Evolutionary conservation across 2,113 vertebrate genomes (phyloP).

Genomic region (Nymphicus hollandicus): DNA sequence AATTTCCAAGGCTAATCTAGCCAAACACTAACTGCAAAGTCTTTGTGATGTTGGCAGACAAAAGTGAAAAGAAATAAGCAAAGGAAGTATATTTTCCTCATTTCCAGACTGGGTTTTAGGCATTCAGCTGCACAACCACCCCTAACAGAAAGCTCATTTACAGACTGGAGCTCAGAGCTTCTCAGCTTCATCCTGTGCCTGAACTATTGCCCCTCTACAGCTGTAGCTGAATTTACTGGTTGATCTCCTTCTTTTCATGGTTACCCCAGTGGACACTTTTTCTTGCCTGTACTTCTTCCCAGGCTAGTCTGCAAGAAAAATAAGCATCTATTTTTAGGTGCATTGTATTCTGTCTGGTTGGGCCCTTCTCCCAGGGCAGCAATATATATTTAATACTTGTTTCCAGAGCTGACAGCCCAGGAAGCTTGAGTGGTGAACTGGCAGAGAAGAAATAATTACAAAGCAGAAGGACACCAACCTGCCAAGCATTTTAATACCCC

Average conservation of each 20-base stretch:
- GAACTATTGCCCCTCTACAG: background rate
- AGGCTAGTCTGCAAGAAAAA: conserved; percentile 22
- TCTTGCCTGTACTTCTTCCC: background rate
- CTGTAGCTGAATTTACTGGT: background rate
- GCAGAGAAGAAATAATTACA: background rate
- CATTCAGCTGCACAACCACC: background rate
- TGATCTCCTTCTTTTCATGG: background rate
- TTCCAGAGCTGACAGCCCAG: conserved; percentile 17
- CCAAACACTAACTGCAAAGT: background rate
- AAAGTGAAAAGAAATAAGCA: background rate
- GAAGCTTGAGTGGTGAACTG: conserved; percentile 6
- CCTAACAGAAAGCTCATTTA: background rate
- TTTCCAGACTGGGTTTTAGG: background rate
- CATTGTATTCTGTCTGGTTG: background rate
- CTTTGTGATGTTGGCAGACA: background rate
- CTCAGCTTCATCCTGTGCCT: background rate
- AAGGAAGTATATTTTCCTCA: background rate
- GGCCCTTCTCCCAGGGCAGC: background rate
- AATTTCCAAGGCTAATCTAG: background rate
- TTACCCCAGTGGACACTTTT: background rate
- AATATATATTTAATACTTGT: conserved; percentile 33
- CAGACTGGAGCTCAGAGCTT: background rate
- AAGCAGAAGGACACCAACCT: background rate
- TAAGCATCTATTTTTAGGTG: conserved; percentile 42
- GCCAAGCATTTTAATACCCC: background rate